Conservation (phyloP, 2,888 invertebrate species). For the Trisateles emortualis region DNA sequence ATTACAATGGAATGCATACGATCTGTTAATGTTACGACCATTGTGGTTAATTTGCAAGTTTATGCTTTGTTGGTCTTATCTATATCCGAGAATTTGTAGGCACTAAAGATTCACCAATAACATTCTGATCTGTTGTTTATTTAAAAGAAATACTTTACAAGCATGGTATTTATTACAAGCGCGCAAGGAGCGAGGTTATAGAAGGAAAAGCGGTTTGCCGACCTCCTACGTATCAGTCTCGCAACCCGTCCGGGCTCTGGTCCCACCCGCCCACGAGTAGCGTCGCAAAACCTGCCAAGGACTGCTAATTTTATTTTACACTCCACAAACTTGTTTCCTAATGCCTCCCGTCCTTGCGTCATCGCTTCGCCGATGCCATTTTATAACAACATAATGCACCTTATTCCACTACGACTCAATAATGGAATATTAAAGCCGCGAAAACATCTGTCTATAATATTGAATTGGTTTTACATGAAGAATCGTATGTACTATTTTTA, state of each 20-base stretch:
- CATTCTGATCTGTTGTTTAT: not conserved
- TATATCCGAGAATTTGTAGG: not conserved
- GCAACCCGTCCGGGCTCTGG: constrained; percentile 46
- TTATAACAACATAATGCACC: constrained; percentile 3
- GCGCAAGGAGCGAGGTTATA: constrained; percentile 32
- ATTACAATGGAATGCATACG: too few relatives aligned
- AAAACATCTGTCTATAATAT: constrained; percentile 6
- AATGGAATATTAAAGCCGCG: not conserved
- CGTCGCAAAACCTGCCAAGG: constrained; percentile 75
- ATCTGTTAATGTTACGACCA: too few relatives aligned
- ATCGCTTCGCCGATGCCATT: constrained; percentile 28
- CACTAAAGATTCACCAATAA: not conserved
- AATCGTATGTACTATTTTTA: constrained; percentile 1
- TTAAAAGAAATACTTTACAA: not conserved
- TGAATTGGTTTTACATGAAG: constrained; percentile 1
- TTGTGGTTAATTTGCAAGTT: too few relatives aligned
- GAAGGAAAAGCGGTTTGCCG: constrained; percentile 59
- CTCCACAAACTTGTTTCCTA: constrained; percentile 74
- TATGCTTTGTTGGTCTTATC: not conserved
- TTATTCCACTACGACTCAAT: not conserved
- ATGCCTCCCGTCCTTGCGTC: constrained; percentile 57
- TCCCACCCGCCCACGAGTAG: constrained; percentile 69
- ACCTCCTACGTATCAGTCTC: constrained; percentile 54
- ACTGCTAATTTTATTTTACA: constrained; percentile 76
- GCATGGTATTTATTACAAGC: constrained; percentile 4